Evolutionary conservation across 1,140 invertebrate genomes (phyloP), one percentile per base, ranked within the genome.

Genomic region (Drosophila neocordata): DNA sequence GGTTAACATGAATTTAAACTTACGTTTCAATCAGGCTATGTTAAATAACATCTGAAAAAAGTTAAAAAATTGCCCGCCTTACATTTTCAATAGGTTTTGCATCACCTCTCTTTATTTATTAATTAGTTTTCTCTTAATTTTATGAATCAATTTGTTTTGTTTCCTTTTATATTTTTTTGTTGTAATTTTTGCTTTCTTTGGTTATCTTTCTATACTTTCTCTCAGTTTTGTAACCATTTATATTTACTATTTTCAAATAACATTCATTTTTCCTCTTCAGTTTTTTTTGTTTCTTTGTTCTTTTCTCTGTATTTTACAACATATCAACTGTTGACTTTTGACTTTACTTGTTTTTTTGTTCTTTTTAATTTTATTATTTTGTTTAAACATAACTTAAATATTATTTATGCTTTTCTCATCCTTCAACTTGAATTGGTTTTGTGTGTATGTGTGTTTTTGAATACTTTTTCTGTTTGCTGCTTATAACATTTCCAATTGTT

Each of bases 241-340:
- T 72, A 18, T 56, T 87, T 78, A 73, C 69, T 81, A 77, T 65
- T 66, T 73, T 79, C 41, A 56, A 77, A 85, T 78, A 85, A 85
- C 81, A 81, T 73, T 88, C 74, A 72, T 63, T 84, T 73, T 70
- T 77, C 60, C 63, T 69, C 77, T 77, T 64, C 61, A 81, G 77
- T 55, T 53, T 59, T 69, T 70, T 57, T 59, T 64, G 57, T 44
- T 57, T 15, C 7, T 65, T 60, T 59, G 35, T 73, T 57, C 27
- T 35, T 69, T 44, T 77, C 63, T 77, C 18, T 72, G 68, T 77
- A 70, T 78, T 87, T 87, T 87, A 87, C 83, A 87, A 87, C 83
- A 88, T 87, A 82, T 87, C 85, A 89, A 85, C 78, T 89, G 85
- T 89, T 89, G 85, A 89, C 77, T 89, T 81, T 84, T 73, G 80